Percentiles rank a stretch among this genome's conserved stretches.
Conservation (phyloP, 2,888 invertebrate genomes). For the Spilarctia lutea region DNA sequence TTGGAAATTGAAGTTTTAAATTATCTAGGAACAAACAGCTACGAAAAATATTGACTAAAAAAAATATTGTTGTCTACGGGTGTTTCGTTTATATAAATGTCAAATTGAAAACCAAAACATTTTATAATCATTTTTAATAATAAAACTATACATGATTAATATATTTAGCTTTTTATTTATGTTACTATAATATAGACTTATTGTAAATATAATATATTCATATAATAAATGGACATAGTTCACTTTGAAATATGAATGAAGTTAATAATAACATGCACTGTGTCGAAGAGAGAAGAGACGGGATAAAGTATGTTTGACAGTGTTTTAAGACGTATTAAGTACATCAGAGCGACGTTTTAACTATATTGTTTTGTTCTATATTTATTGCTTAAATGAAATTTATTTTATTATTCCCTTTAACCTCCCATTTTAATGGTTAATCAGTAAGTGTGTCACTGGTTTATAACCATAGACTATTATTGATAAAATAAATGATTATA, state of each 20-base stretch:
- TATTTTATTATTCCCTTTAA: not conserved
- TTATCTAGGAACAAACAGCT: too few species aligned
- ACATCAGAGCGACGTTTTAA: not conserved
- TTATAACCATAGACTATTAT: not conserved
- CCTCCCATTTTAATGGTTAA: too few species aligned
- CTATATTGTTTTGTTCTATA: not conserved
- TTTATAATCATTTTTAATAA: slow-evolving; percentile 76
- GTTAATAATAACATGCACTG: slow-evolving; percentile 65
- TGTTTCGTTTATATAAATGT: not conserved
- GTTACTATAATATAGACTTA: slow-evolving; percentile 67
- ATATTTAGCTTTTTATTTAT: slow-evolving; percentile 70
- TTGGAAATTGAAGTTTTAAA: too few species aligned
- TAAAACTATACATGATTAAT: slow-evolving; percentile 83
- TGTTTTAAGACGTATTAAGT: not conserved
- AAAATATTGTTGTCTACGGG: slow-evolving; percentile 4
- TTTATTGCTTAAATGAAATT: slow-evolving; percentile 19
- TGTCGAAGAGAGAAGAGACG: not conserved
- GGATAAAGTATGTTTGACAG: slow-evolving; percentile 1
- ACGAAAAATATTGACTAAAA: not conserved
- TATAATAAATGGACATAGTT: slow-evolving; percentile 77
- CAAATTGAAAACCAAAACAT: slow-evolving; percentile 17
- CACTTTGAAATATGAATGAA: slow-evolving; percentile 70
- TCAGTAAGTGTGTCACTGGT: not conserved
- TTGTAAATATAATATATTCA: slow-evolving; percentile 72
- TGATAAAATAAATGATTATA: not conserved